phyloP scores from a whole-genome alignment of 1,140 invertebrate species.

The Zelostemma sp. region DNA sequence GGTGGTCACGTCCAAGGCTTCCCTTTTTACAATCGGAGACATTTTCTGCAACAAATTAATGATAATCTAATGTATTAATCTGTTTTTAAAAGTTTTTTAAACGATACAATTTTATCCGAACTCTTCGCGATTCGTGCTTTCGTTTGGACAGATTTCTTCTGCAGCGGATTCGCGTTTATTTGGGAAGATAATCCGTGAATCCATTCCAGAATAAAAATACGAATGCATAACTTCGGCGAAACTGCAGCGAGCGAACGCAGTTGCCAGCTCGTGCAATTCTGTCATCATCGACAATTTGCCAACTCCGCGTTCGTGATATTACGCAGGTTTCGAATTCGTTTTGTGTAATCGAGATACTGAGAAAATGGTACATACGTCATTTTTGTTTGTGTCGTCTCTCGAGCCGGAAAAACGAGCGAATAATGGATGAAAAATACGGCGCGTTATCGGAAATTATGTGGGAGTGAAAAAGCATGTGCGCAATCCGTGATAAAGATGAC shows the following conservation, averaged over 20 bases:
- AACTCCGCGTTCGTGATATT: conserved; percentile 17
- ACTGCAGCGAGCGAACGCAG: background rate
- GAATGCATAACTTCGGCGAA: too few species aligned
- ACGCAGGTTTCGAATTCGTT: conserved; percentile 13
- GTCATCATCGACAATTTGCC: conserved; percentile 9
- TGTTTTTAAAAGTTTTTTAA: background rate
- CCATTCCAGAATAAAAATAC: too few species aligned
- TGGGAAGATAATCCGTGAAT: too few species aligned
- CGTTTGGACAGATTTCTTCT: too few species aligned
- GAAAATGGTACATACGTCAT: too few species aligned
- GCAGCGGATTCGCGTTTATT: too few species aligned
- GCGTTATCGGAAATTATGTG: conserved; percentile 1
- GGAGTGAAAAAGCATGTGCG: background rate
- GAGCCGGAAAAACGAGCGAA: background rate
- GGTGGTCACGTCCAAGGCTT: conserved; percentile 19
- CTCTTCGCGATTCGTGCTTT: too few species aligned
- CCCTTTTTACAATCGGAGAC: conserved; percentile 53
- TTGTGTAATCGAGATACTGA: background rate
- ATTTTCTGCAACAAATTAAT: conserved; percentile 53
- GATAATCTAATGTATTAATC: background rate
- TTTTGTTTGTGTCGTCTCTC: too few species aligned
- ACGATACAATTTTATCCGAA: background rate
- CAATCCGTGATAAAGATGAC: background rate
- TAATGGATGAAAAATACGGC: background rate
- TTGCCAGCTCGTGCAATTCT: background rate